Evolutionary conservation across 2,888 invertebrate species (phyloP).

Genomic region (Drosophila longiperda): DNA sequence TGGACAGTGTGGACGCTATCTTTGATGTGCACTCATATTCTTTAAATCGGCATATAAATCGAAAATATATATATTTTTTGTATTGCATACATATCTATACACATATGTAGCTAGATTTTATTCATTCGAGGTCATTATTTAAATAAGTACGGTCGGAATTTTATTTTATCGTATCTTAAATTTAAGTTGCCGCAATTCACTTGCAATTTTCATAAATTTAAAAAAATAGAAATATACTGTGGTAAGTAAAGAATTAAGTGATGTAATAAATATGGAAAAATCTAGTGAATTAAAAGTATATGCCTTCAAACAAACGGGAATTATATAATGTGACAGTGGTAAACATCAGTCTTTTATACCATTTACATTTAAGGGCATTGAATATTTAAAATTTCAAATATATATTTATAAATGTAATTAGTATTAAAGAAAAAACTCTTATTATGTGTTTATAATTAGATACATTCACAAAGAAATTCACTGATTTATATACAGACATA

Average conservation of each 20-base stretch:
- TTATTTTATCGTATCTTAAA: conserved; percentile 49
- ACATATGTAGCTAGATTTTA: conserved; percentile 22
- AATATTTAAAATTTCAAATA: not conserved
- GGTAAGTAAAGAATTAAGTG: conserved; percentile 29
- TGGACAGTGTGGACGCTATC: conserved; percentile 70
- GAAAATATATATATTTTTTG: conserved; percentile 13
- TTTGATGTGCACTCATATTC: conserved; percentile 69
- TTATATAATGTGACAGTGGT: conserved; percentile 15
- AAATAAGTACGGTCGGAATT: conserved; percentile 49
- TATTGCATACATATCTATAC: conserved; percentile 17
- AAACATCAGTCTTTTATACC: not conserved
- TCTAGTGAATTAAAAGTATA: not conserved
- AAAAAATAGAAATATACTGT: not conserved
- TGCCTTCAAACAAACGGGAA: not conserved
- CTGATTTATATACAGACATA: not conserved
- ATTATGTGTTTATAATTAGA: not conserved
- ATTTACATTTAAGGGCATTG: not conserved
- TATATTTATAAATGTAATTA: not conserved
- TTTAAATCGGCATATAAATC: conserved; percentile 29
- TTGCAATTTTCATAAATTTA: conserved; percentile 1
- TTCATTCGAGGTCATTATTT: conserved; percentile 59
- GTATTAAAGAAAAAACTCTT: not conserved
- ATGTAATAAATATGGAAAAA: not conserved
- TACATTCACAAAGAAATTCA: not conserved
- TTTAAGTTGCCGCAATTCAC: conserved; percentile 23